phyloP scores from a whole-genome alignment of 2,797 vertebrate genomes.

The Valencia hispanica region DNA sequence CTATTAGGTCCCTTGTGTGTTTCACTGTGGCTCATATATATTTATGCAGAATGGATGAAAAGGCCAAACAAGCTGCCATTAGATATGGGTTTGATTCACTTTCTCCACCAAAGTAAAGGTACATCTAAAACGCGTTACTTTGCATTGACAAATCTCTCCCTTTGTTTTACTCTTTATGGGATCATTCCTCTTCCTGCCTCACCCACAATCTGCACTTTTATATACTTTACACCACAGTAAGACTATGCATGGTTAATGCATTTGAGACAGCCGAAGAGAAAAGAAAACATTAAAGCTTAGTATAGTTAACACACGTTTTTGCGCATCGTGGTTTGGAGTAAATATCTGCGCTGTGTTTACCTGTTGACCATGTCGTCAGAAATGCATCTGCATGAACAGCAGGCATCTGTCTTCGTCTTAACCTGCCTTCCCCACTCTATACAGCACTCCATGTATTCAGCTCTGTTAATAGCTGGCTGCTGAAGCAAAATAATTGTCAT shows the following conservation, averaged over 20 bases:
- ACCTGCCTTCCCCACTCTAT: conserved; percentile 61
- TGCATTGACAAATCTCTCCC: conserved; percentile 77
- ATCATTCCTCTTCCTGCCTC: conserved; percentile 70
- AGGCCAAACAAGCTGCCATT: conserved; percentile 86
- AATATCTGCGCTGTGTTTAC: conserved; percentile 40
- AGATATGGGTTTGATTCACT: conserved; percentile 83
- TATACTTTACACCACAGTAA: conserved; percentile 53
- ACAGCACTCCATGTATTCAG: conserved; percentile 77
- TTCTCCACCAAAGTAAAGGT: conserved; percentile 74
- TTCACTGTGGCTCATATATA: conserved; percentile 82
- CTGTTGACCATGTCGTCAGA: conserved; percentile 21
- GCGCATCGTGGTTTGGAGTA: neutral
- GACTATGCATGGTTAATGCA: conserved; percentile 35
- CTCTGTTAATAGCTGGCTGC: conserved; percentile 85
- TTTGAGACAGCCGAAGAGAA: conserved; percentile 18
- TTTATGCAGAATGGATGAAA: conserved; percentile 87
- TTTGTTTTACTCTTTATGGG: conserved; percentile 68
- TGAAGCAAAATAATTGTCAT: conserved; percentile 88
- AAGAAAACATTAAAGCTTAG: conserved; percentile 25
- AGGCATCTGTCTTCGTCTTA: conserved; percentile 41
- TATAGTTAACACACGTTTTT: conserved; percentile 8
- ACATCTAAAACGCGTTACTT: conserved; percentile 84
- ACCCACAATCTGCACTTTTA: conserved; percentile 66
- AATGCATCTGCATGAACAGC: conserved; percentile 15
- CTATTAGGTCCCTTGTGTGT: conserved; percentile 98